Evolutionary conservation across 2,797 vertebrate genomes (phyloP).

Genomic region (Clarias platycephalus): DNA sequence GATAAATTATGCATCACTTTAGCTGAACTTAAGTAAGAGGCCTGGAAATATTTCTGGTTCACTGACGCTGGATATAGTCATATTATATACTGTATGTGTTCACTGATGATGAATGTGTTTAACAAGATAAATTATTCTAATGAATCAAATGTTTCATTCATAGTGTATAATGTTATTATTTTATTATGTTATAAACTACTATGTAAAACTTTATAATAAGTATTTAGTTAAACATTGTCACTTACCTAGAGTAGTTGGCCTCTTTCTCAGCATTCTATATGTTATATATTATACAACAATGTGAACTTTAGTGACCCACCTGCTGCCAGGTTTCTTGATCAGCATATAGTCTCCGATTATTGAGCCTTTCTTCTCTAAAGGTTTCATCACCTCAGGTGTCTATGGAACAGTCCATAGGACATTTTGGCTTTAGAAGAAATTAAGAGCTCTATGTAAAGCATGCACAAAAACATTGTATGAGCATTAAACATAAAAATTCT

Average conservation of each 20-base stretch:
- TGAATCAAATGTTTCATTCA: not conserved
- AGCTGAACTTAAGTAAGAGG: too few species aligned
- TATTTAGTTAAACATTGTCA: not conserved
- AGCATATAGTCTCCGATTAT: constrained; percentile 77
- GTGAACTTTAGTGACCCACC: constrained; percentile 62
- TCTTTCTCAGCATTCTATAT: not conserved
- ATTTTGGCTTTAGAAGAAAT: constrained; percentile 33
- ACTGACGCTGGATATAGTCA: not conserved
- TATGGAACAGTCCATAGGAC: constrained; percentile 64
- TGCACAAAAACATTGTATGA: constrained; percentile 1
- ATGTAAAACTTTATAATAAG: not conserved
- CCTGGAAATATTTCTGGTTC: not conserved
- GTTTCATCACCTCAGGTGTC: constrained; percentile 70
- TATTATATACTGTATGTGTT: too few species aligned
- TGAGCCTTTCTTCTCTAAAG: constrained; percentile 79
- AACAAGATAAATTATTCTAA: not conserved
- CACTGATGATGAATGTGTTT: not conserved
- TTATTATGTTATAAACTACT: not conserved
- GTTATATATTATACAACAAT: not conserved
- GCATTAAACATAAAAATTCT: not conserved
- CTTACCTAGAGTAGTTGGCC: not conserved
- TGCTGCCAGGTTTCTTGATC: constrained; percentile 72
- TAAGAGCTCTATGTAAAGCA: constrained; percentile 22
- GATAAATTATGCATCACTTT: not conserved
- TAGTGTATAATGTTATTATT: not conserved